Base-by-base conservation (phyloP, 2,888 invertebrate genomes). In the Tiliacea citrago region DNA sequence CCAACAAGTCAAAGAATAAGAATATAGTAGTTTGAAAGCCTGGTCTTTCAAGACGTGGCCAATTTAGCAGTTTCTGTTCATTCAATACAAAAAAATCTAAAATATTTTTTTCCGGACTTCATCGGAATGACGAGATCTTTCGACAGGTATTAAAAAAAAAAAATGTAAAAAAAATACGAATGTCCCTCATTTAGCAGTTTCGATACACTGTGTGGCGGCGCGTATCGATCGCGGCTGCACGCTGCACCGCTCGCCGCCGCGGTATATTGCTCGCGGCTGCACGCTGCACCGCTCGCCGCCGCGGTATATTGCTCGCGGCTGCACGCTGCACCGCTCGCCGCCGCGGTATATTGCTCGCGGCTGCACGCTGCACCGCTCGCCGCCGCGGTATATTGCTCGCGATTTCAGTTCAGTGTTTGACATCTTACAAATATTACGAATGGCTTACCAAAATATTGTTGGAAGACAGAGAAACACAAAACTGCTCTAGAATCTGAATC, bases 291-390 rank as follows among this genome's bases (percentile, higher is more conserved):
- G 29, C 29, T 29, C 21, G 18, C 24, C 24, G 60, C 7, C 24
- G 9, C 57, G 16, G 7, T 13, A 7, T 12, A 5, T 18, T 12
- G 18, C 55, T 67, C 16, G 16, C 42, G 10, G 58, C 39, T 55
- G 53, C 67, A 29, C 67, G 21, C 21, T 57, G 39, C 66, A 35
- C 9, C 57, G 42, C 55, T n/a, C n/a, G n/a, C n/a, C 29, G 63
- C 42, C 13, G 70, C 29, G 16, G n/a, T n/a, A n/a, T 29, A 29
- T 53, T 53, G 53, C 12, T 42, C 21, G 42, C 51, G 35, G 58
- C 39, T 55, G 53, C 67, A 29, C 67, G 21, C 21, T 57, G 39
- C 66, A 35, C 9, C 57, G 29, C 29, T 29, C 21, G 18, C 24
- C 24, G 60, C 7, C 24, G 9, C 57, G 16, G 7, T 13, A 7